Evolutionary conservation across 2,113 vertebrate genomes (phyloP), one percentile per base, ranked within the genome.

Genomic region (Rhabdornis inornatus): DNA sequence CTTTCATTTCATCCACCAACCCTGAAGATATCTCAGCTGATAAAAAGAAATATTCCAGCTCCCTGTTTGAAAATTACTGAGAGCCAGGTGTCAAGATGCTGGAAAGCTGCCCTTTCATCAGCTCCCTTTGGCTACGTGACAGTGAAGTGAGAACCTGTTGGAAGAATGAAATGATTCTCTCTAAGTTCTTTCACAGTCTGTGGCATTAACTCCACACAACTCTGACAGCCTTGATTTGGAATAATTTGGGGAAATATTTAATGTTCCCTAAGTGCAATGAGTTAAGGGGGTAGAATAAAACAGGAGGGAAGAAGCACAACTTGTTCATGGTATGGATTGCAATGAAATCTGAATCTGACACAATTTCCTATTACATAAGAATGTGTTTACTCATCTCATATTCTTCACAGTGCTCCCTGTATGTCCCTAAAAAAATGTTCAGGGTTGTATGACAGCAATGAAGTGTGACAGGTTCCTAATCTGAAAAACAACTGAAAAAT

Each of bases 401-500:
- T 37, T 80, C 35, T 65, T 80, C 63, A 50, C 33, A 87, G 23
- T 50, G 21, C 15, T 91, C 17, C 33, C 9, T 42, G 23, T 10
- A 69, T 30, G 12, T 92, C 59, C 55, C 28, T 55, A 87, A 60
- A 92, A 40, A 85, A 77, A 59, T 88, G 20, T 52, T 88, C 83
- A 77, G 37, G 55, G 14, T 52, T 74, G 23, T 52, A 63, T 40
- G 59, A 91, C 4, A 10, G 66, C 76, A 44, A 69, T 65, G 30
- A 94, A 92, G 33, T 55, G 77, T 61, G 83, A 90, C 71, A 80
- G 50, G 40, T 60, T 72, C 70, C 40, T 94, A 63, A 95, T 87
- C 76, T 76, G 42, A 77, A 94, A 88, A 78, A 89, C 50, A 90
- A 92, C 72, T 81, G 87, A 89, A 94, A 93, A 91, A 70, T 50